Percentiles rank a stretch among this genome's conserved stretches.
Conservation (phyloP, 2,888 invertebrate genomes). For the Morpho achilles region DNA sequence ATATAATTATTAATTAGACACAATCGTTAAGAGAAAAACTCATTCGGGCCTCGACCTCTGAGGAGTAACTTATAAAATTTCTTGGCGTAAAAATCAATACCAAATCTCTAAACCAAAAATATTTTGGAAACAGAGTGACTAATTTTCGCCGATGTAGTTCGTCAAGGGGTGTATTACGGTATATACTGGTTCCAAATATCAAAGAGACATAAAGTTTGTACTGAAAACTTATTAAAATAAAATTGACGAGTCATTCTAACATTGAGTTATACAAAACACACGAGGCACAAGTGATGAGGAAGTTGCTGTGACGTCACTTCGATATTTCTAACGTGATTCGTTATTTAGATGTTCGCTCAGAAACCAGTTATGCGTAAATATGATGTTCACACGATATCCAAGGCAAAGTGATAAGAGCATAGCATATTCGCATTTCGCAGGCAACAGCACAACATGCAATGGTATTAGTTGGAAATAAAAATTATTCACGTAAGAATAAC, state of each 20-base stretch:
- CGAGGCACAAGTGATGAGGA: background rate
- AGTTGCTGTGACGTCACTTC: conserved; percentile 5
- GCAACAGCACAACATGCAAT: conserved; percentile 11
- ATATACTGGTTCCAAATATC: background rate
- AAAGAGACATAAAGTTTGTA: background rate
- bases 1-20: no score
- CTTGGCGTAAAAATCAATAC: no score
- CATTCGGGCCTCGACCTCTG: no score
- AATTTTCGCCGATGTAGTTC: no score
- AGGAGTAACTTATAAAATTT: no score
- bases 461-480: background rate
- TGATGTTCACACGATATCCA: background rate
- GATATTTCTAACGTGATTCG: conserved; percentile 8
- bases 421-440: conserved; percentile 7
- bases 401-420: background rate
- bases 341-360: conserved; percentile 6
- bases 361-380: background rate
- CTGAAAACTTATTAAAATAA: no score
- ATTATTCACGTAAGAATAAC: background rate
- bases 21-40: no score
- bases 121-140: no score
- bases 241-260: background rate
- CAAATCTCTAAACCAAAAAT: no score
- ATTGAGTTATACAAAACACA: background rate
- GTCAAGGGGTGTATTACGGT: background rate